These are phyloP conservation scores for Thalassaphorura encarpata DNA, from an alignment of 1,140 invertebrate genomes.

Conservation along the genomic window DNA sequence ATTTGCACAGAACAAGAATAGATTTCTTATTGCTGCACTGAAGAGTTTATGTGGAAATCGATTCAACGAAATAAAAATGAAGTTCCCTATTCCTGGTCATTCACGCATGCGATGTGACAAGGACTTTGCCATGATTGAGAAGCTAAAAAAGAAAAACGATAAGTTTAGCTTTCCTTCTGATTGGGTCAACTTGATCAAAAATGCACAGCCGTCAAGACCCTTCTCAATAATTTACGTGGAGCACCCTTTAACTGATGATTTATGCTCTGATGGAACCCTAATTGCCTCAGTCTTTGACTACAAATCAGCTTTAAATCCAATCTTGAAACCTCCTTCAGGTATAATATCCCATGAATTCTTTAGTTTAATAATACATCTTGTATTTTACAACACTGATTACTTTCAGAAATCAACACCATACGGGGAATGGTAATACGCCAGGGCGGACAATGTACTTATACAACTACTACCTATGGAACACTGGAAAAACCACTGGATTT, in stretches of 20 bases:
- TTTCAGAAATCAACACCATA: not conserved
- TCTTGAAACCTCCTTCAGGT: slow-evolving; percentile 1
- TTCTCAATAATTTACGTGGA: slow-evolving; percentile 5
- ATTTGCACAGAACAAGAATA: slow-evolving; percentile 7
- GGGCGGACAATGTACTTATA: not conserved
- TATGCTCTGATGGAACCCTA: not conserved
- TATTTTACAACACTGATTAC: no score
- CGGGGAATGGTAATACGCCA: not conserved
- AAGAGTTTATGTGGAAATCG: not conserved
- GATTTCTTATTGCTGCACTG: not conserved
- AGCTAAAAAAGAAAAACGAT: slow-evolving; percentile 5
- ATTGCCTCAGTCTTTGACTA: not conserved
- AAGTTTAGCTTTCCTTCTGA: slow-evolving; percentile 5
- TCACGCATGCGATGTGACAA: not conserved
- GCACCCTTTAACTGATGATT: slow-evolving; percentile 5
- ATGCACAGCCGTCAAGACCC: not conserved
- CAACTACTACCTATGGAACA: not conserved
- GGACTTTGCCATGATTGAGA: slow-evolving; percentile 13
- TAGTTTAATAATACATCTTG: no score
- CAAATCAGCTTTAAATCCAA: not conserved
- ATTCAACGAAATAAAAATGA: not conserved
- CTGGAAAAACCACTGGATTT: not conserved
- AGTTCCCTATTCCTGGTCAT: slow-evolving; percentile 7
- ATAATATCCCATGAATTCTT: not conserved
- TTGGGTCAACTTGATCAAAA: not conserved